Base-by-base conservation (phyloP, 2,797 vertebrate genomes). In the Falco concolor region DNA sequence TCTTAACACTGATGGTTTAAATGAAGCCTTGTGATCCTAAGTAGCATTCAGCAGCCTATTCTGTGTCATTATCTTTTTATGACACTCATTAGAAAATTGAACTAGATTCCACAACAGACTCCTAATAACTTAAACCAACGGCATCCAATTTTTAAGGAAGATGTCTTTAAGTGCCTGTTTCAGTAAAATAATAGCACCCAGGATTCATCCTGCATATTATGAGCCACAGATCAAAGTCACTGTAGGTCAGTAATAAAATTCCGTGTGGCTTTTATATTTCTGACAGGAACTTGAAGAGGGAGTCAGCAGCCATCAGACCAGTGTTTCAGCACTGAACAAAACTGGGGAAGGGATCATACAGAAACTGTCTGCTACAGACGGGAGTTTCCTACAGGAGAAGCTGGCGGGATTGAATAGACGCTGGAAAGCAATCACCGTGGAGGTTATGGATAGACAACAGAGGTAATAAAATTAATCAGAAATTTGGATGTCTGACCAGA, bases 241-340 rank as follows among this genome's bases (percentile, higher is more conserved):
- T 69, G 80, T 56, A 59, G 38, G 76, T 80, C 22, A 70, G 27
- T 63, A n/a, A 38, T 67, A 90, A 90, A 90, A 92, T 88, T 81
- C 21, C 79, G 25, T 40, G 22, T 73, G 45, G 13, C 34, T 84
- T 95, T 89, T 91, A 32, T 87, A 30, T 96, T 92, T 94, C 44
- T 97, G 76, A 42, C 95, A 99, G 99, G 99, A 99, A 78, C 98
- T 99, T 20, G 99, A 99, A 87, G 99, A 99, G 80, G 98, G 98
- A 49, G 79, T 99, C 68, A 95, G 93, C 82, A 98, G 97, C 95
- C 99, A 99, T 97, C 98, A 99, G 95, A 92, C 97, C 19, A 97
- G 98, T 85, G 92, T 99, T 94, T 97, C 96, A 9, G 94, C 94
- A 1, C 70, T 99, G 38, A 98, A 97, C 96, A 98, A 92, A 92